Conservation (phyloP, 2,888 invertebrate species). For the Caenorhabditis sp. region DNA sequence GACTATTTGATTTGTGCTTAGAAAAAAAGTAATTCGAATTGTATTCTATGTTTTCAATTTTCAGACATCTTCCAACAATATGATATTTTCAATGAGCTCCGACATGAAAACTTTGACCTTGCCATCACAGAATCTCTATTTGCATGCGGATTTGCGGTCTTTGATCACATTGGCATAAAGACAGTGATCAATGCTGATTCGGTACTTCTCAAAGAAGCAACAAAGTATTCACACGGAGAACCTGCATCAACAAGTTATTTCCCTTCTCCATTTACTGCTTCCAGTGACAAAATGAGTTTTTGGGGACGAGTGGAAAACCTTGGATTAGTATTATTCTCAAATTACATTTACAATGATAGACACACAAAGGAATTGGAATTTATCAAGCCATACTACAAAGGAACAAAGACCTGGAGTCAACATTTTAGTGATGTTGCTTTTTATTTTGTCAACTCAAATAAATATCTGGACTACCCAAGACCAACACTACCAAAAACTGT, state of each 20-base stretch:
- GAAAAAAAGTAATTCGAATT: too few relatives aligned
- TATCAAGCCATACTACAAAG: background rate
- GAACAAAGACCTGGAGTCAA: background rate
- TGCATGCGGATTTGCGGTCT: constrained; percentile 34
- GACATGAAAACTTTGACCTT: constrained; percentile 50
- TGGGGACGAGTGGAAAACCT: constrained; percentile 12
- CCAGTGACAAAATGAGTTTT: constrained; percentile 20
- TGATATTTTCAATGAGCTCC: constrained; percentile 26
- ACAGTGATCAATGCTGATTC: constrained; percentile 50
- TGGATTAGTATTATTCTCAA: background rate
- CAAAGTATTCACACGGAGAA: constrained; percentile 32
- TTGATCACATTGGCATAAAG: constrained; percentile 51
- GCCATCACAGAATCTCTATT: constrained; percentile 44
- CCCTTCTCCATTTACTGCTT: constrained; percentile 14
- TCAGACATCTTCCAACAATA: constrained; percentile 39
- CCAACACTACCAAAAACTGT: constrained; percentile 61
- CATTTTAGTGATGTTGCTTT: constrained; percentile 11
- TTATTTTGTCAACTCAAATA: constrained; percentile 41
- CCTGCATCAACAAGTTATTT: constrained; percentile 16
- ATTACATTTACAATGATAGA: background rate
- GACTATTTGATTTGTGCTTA: background rate
- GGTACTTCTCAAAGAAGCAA: constrained; percentile 9
- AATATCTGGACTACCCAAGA: constrained; percentile 43
- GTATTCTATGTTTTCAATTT: background rate
- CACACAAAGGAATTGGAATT: constrained; percentile 2